Evolutionary conservation across 2,888 invertebrate species (phyloP).

Genomic region (Serrognathus titanus): DNA sequence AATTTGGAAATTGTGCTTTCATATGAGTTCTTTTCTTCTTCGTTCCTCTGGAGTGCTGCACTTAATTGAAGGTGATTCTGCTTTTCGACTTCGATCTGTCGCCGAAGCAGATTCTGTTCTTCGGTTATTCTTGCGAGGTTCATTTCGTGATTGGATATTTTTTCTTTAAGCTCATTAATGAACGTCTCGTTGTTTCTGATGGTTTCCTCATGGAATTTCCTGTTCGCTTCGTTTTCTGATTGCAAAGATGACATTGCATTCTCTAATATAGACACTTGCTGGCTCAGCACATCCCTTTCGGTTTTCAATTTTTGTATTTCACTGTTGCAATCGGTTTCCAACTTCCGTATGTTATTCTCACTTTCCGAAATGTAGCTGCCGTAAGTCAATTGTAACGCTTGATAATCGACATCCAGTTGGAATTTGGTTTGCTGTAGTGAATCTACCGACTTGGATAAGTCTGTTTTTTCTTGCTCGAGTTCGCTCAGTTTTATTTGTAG

Average conservation of each 20-base stretch:
- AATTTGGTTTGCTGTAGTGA: conserved; percentile 5
- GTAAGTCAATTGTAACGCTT: conserved; percentile 4
- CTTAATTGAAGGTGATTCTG: conserved; percentile 2
- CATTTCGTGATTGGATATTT: conserved; percentile 2
- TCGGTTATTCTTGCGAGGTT: conserved; percentile 2
- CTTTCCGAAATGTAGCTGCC: conserved; percentile 11
- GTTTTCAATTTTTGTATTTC: conserved; percentile 6
- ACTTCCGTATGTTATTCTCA: conserved; percentile 5
- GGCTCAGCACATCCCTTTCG: conserved; percentile 2
- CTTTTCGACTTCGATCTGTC: conserved; percentile 8
- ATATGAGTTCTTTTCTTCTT: neutral
- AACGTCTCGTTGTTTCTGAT: conserved; percentile 1
- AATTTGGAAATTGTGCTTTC: conserved; percentile 20
- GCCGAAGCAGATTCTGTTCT: conserved; percentile 13
- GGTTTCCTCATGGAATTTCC: neutral
- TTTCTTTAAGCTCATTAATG: neutral
- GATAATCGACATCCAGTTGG: conserved; percentile 11
- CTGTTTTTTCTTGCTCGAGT: conserved; percentile 11
- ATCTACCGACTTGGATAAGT: conserved; percentile 9
- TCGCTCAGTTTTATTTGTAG: conserved; percentile 6
- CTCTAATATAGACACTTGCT: neutral
- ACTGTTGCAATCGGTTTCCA: neutral
- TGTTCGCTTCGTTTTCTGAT: neutral
- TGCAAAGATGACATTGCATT: neutral
- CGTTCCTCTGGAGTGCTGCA: neutral